Evolutionary conservation across 2,797 vertebrate species (phyloP), one percentile per base, ranked within the genome.

Genomic region (Chaunax sp.): DNA sequence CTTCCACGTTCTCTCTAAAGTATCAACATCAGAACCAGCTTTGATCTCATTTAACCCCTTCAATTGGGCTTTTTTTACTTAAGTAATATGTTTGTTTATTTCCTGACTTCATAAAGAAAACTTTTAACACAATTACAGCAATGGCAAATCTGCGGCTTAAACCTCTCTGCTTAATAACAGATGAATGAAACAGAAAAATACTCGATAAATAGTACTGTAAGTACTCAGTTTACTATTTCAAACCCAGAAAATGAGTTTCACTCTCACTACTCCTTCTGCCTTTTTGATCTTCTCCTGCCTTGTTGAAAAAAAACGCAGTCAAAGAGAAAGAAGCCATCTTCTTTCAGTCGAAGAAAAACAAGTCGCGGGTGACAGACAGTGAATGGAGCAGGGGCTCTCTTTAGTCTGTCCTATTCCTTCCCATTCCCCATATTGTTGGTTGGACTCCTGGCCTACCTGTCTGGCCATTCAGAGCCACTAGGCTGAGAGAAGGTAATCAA

Each of bases 401-500:
- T 35, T 69, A 47, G 30, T 60, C 20, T 0, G 19, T 10, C 23
- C 41, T 26, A 55, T 70, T 77, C 69, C 51, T 62, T 9, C 20
- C 10, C 20, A 26, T 62, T 71, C 64, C 50, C 38, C 12, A 22
- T 56, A 62, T 86, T 82, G 67, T 82, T 75, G 64, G 62, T 1
- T 28, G 68, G 70, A 78, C 72, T 77, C 74, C 64, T 84, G 75
- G 82, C 85, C 77, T 10, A 20, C 25, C 3, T 0, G 57, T 62
- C 41, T 5, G 6, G 51, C 60, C 51, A 72, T 88, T 90, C 74
- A 70, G 68, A 80, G 59, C 53, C 80, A 78, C 64, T 70, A 81
- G 37, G 58, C 80, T 75, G 80, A 82, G 72, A 71, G 77, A 72
- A 87, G 75, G 72, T 75, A 87, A 89, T 89, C 88, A 85, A 82